Conservation (phyloP, 2,113 vertebrate species). For the Brachyhypopomus occidentalis region DNA sequence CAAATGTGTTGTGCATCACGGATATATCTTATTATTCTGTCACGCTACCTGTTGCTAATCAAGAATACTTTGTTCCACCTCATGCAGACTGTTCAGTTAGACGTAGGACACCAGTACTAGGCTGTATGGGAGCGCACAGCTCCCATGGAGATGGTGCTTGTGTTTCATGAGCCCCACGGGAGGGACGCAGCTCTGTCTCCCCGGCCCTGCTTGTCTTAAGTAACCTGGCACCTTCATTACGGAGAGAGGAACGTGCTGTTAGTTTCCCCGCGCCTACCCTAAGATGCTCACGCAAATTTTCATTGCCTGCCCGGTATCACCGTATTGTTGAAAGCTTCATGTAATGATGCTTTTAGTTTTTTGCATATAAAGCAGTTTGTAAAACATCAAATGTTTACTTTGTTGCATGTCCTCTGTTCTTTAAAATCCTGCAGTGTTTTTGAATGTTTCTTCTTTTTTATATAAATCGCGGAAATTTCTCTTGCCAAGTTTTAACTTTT, state of each 20-base stretch:
- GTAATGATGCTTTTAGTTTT: conserved; percentile 77
- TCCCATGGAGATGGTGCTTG: conserved; percentile 4
- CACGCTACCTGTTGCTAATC: conserved; percentile 29
- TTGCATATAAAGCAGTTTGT: conserved; percentile 75
- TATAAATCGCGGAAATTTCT: conserved; percentile 77
- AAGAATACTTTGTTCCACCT: conserved; percentile 14
- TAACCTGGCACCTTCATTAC: neutral
- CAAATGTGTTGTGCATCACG: conserved; percentile 7
- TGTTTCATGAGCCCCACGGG: neutral
- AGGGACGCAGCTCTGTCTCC: no score
- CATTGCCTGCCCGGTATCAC: conserved; percentile 68
- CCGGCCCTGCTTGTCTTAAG: neutral
- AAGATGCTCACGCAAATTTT: conserved; percentile 62
- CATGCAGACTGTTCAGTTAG: conserved; percentile 35
- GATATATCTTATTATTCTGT: conserved; percentile 9
- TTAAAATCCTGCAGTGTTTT: conserved; percentile 78
- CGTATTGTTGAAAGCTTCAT: conserved; percentile 73
- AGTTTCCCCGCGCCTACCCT: neutral
- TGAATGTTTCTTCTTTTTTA: conserved; percentile 77
- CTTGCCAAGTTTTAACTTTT: conserved; percentile 83
- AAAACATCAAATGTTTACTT: conserved; percentile 82
- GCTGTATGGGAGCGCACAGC: conserved; percentile 23
- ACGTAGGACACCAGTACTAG: conserved; percentile 18
- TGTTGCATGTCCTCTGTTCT: conserved; percentile 81
- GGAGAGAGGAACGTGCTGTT: neutral